Evolutionary conservation across 2,888 invertebrate genomes (phyloP), one percentile per base, ranked within the genome.

Genomic region (Abrostola tripartita): DNA sequence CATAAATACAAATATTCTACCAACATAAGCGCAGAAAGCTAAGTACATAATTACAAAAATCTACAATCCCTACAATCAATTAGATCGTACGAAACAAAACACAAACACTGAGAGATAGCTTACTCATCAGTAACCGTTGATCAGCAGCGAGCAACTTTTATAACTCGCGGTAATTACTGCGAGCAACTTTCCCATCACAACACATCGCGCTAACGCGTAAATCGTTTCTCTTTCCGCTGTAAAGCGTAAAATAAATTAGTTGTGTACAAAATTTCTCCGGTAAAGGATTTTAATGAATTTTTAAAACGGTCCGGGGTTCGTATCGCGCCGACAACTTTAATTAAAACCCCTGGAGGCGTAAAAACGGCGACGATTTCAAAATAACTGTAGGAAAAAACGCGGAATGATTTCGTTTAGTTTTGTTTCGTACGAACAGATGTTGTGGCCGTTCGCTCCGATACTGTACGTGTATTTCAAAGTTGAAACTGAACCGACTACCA

Each of bases 231-330:
- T 74, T 68, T 71, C 53, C 69, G 57, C 65, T 60, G 60, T 78
- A 61, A 70, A 74, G 72, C 52, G 60, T 65, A 76, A 78, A 78
- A 78, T 78, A 78, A 75, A 88, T 87, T 83, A 84, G 83, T 84
- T 86, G 82, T 85, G 81, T 83, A 82, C 85, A 82, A 82, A 77
- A 54, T 77, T 76, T 85, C 83, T 75, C 72, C 74, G 79, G 79
- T 82, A 83, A 87, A 88, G 81, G 85, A 85, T 83, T 88, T 85
- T 85, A 90, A 90, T 90, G 86, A 89, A 88, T 90, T 90, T 91
- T 90, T 89, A 84, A 88, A 89, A 84, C 80, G 84, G 79, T 80
- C 68, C 79, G 79, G 81, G 71, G 67, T 75, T 79, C 81, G 84
- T 85, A 85, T 85, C 82, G 78, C 75, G 78, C 81, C 85, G 84